Evolutionary conservation across 2,888 invertebrate species (phyloP).

Genomic region (Heteromurus nitidus): DNA sequence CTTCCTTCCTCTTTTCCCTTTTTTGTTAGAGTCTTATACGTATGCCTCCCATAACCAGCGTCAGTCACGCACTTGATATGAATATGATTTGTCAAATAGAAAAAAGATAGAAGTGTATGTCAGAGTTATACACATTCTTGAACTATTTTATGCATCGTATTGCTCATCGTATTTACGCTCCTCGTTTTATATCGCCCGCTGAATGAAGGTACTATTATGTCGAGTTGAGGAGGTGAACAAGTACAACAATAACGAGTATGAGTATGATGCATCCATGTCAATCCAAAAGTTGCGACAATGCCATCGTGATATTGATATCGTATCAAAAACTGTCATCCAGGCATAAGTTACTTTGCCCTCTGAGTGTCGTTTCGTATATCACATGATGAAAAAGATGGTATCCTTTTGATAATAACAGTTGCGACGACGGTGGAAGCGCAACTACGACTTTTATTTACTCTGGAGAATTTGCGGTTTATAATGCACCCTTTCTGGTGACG

Average conservation of each 20-base stretch:
- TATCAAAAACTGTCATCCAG: slow-evolving; percentile 73
- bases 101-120: slow-evolving; percentile 11
- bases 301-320: slow-evolving; percentile 73
- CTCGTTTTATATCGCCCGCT: neutral
- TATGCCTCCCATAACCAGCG: slow-evolving; percentile 27
- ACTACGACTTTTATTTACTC: slow-evolving; percentile 2
- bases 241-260: slow-evolving; percentile 20
- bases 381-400: slow-evolving; percentile 14
- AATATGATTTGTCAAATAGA: slow-evolving; percentile 74
- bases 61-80: slow-evolving; percentile 67
- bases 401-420: slow-evolving; percentile 11
- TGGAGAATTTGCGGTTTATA: slow-evolving; percentile 2
- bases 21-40: slow-evolving; percentile 10
- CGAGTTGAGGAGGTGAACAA: slow-evolving; percentile 42
- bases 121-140: slow-evolving; percentile 34
- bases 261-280: slow-evolving; percentile 53
- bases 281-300: slow-evolving; percentile 57
- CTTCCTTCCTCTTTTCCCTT: slow-evolving; percentile 36
- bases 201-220: slow-evolving; percentile 44
- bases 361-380: slow-evolving; percentile 21
- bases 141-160: slow-evolving; percentile 59
- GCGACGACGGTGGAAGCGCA: too few species aligned
- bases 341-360: slow-evolving; percentile 54
- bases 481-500: slow-evolving; percentile 10
- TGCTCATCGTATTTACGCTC: slow-evolving; percentile 49